A percentile compares a stretch with the other conserved stretches of the same genome.
These are phyloP conservation scores for Eubasilissa splendida DNA, from an alignment of 2,888 invertebrate species.

Conservation along the genomic window DNA sequence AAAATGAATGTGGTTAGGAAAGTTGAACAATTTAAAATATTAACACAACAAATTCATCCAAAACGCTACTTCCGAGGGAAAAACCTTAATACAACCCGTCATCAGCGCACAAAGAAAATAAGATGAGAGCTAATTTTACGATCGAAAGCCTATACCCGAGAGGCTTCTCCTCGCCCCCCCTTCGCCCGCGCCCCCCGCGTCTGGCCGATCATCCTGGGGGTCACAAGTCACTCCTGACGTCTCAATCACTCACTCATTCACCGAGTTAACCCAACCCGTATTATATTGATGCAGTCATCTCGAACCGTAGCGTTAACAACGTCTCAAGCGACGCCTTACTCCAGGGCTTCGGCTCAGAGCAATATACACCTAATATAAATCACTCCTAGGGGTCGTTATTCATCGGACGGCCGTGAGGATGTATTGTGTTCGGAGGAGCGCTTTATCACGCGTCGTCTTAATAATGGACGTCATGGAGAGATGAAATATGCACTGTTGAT, in stretches of 20 bases:
- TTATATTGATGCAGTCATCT: slow-evolving; percentile 59
- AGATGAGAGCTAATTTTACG: slow-evolving; percentile 49
- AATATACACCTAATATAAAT: slow-evolving; percentile 33
- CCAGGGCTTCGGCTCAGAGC: slow-evolving; percentile 9
- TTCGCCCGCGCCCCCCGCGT: slow-evolving; percentile 62
- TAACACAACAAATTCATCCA: background rate
- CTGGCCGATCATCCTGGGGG: slow-evolving; percentile 63
- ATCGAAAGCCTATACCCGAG: slow-evolving; percentile 48
- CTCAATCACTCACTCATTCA: slow-evolving; percentile 59
- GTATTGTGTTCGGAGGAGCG: slow-evolving; percentile 37
- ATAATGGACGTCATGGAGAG: slow-evolving; percentile 57
- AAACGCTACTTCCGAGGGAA: background rate
- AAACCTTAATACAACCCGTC: background rate
- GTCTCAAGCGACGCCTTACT: slow-evolving; percentile 13
- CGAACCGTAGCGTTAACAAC: slow-evolving; percentile 32
- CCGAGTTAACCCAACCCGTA: slow-evolving; percentile 58
- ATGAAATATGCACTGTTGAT: slow-evolving; percentile 59
- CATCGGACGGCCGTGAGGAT: background rate
- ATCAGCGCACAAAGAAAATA: slow-evolving; percentile 25
- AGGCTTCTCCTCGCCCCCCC: slow-evolving; percentile 61
- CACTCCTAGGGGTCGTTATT: slow-evolving; percentile 30
- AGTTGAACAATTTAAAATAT: background rate
- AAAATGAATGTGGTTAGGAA: no score
- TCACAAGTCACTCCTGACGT: slow-evolving; percentile 57
- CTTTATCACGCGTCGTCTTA: slow-evolving; percentile 55